Base-by-base conservation (phyloP, 2,113 vertebrate species). In the Larimichthys polyactis region DNA sequence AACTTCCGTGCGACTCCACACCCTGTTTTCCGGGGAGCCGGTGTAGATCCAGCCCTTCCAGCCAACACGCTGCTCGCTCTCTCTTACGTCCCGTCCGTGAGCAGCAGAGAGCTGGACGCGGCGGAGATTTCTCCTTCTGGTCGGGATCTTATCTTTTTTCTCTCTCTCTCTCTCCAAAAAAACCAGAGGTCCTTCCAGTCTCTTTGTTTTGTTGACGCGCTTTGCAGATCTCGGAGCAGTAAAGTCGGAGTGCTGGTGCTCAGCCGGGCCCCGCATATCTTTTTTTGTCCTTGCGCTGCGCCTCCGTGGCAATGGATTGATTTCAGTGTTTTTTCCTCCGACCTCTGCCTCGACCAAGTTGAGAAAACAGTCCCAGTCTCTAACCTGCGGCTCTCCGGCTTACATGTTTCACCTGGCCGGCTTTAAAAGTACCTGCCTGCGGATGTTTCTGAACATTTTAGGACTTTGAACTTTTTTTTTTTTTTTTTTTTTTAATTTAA, bases 241-340 rank as follows among this genome's bases (percentile, higher is more conserved):
- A 2, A 46, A 74, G 80, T 59, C 63, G 32, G 76, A 65, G n/a
- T 29, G 32, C 71, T 7, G 73, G 67, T n/a, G 81, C 83, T 58
- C 46, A 22, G n/a, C 36, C 2, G 51, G 72, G 40, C 51, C 36
- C 36, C 66, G 63, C 59, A 32, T 14, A 70, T 48, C 46, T 76
- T 16, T 76, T 16, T 75, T 63, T 20, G 81, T 52, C 62, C 67
- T 64, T 68, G 72, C 76, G 83, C 79, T 79, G 87, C 82, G 78
- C 84, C 84, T 87, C 88, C 77, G 88, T 73, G 83, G 88, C 81
- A 60, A 95, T 96, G 95, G 95, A 95, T 95, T 95, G 94, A 95
- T 92, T 90, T 82, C 79, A 85, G 64, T 79, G 80, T 29, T 69
- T 85, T 77, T 87, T 87, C 36, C 77, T 84, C 85, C 92, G 79